Conservation (phyloP, 37 sponge, comb jelly and placozoan genomes). For the Cliona cf. orientalis region DNA sequence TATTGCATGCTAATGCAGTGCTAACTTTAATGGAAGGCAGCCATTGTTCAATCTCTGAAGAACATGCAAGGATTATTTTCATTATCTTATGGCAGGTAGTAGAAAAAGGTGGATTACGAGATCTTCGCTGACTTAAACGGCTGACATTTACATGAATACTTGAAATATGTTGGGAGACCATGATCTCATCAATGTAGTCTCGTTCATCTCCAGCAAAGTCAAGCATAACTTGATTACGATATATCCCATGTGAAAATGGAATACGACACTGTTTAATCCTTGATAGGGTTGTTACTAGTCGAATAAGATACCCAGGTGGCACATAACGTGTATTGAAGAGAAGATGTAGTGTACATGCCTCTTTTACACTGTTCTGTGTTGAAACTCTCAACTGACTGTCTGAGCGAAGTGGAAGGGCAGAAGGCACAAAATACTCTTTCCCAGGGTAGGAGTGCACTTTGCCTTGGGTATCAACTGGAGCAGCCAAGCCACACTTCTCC, state of each 20-base stretch:
- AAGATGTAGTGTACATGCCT: constrained; percentile 34
- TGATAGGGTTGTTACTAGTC: constrained; percentile 33
- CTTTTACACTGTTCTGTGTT: not conserved
- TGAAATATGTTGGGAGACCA: not conserved
- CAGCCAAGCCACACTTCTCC: constrained; percentile 20
- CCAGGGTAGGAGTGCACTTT: not conserved
- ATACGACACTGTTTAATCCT: not conserved
- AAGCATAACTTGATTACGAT: constrained; percentile 27
- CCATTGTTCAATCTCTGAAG: constrained; percentile 3
- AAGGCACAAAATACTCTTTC: constrained; percentile 44
- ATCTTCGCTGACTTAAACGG: not conserved
- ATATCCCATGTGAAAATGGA: constrained; percentile 21
- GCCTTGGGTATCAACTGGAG: not conserved
- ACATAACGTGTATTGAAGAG: constrained; percentile 37
- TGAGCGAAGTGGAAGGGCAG: not conserved
- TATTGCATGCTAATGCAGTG: not conserved
- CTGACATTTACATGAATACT: constrained; percentile 23
- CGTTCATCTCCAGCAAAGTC: constrained; percentile 12
- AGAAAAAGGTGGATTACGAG: not conserved
- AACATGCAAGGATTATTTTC: not conserved
- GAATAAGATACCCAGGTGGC: constrained; percentile 64
- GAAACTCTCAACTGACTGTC: not conserved
- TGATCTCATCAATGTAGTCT: constrained; percentile 22
- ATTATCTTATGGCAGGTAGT: constrained; percentile 4
- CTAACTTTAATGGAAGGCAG: constrained; percentile 15